These are phyloP conservation scores for Heterochromis multidens DNA, from an alignment of 2,113 vertebrate species.

Conservation along the genomic window DNA sequence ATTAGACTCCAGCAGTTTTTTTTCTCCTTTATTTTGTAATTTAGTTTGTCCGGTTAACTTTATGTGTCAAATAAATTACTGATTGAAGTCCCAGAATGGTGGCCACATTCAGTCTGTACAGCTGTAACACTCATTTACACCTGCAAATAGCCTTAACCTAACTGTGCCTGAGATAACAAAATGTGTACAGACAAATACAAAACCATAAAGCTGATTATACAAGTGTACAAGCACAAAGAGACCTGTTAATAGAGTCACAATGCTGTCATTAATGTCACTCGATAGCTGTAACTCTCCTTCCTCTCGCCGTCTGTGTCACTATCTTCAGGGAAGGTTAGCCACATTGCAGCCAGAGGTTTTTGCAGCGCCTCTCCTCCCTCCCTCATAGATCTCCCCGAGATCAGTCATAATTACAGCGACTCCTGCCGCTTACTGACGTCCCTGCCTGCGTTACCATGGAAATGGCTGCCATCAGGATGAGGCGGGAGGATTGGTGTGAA, in stretches of 20 bases:
- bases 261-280: not conserved
- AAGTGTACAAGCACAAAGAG: not conserved
- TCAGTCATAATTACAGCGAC: conserved; percentile 69
- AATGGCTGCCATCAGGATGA: conserved; percentile 49
- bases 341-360: conserved; percentile 37
- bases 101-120: not conserved
- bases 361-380: not conserved
- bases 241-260: not conserved
- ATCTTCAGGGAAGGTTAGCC: conserved; percentile 5
- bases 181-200: not conserved
- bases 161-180: not conserved
- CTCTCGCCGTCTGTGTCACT: not conserved
- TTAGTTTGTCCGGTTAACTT: not conserved
- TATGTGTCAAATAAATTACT: not conserved
- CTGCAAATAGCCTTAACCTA: not conserved
- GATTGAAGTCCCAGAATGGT: not conserved
- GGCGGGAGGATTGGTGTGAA: conserved; percentile 48
- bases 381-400: conserved; percentile 41
- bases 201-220: not conserved
- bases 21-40: not conserved
- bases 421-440: conserved; percentile 38
- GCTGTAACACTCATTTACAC: not conserved
- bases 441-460: conserved; percentile 58
- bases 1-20: not conserved
- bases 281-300: not conserved